Base-by-base conservation (phyloP, 2,797 vertebrate genomes). In the Epinephelus awoara region DNA sequence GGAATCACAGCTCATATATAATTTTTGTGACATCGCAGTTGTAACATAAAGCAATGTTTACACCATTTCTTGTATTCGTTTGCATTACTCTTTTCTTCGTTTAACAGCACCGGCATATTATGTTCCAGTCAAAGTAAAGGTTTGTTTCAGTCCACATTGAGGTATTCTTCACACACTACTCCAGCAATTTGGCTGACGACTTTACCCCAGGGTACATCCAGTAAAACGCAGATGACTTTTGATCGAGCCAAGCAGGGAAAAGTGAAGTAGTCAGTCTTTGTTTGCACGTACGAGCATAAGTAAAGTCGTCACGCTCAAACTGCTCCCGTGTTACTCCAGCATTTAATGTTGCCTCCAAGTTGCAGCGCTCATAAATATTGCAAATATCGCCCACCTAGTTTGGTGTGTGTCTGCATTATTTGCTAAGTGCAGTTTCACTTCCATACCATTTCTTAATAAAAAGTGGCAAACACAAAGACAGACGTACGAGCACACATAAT, bases 351-450 rank as follows among this genome's bases (percentile, higher is more conserved):
- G 29, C 67, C 64, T 56, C 73, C 54, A 73, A 10, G 19, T 51
- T 23, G 52, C 63, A 72, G 76, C 54, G 29, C 65, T 56, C 72
- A 84, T 88, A 79, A 88, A 91, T 89, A 86, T 80, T 92, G 79
- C 78, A 90, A 66, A 79, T 59, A 61, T 54, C 3, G 17, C n/a
- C 49, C 62, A 74, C 50, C 34, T 25, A 61, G 40, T 71, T 76
- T 13, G 6, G 17, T 47, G 18, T 5, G 67, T 5, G 42, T 59
- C 52, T 12, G 65, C 77, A 73, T 83, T 80, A 50, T 84, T 85
- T 77, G 38, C 57, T 56, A 57, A 62, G 69, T 77, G 79, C 75
- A 50, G 50, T 66, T 76, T 52, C 44, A 72, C 56, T 52, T 59
- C 18, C 17, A 57, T 42, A 42, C 49, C n/a, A 68, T 59, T 54